phyloP scores from a whole-genome alignment of 2,797 vertebrate genomes.

The Helicolenus hilgendorfi region DNA sequence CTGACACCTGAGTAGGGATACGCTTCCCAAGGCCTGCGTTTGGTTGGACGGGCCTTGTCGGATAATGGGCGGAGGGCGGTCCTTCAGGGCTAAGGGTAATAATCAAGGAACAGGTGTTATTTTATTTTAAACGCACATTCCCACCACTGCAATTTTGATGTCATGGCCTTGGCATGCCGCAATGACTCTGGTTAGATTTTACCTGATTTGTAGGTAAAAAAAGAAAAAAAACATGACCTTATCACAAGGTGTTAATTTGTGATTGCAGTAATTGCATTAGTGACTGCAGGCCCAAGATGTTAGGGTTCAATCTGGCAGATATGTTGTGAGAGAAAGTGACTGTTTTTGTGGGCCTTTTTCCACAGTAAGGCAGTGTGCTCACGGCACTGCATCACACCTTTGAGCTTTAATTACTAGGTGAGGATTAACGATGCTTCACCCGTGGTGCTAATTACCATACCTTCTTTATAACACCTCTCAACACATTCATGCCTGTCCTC shows the following conservation, averaged over 20 bases:
- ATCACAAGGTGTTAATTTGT: conserved; percentile 80
- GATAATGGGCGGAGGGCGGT: conserved; percentile 97
- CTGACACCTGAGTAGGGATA: conserved; percentile 94
- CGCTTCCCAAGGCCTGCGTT: conserved; percentile 93
- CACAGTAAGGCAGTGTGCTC: conserved; percentile 69
- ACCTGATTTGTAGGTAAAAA: conserved; percentile 26
- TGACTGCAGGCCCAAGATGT: conserved; percentile 60
- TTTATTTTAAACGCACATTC: conserved; percentile 2
- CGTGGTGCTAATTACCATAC: conserved; percentile 87
- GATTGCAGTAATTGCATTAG: conserved; percentile 73
- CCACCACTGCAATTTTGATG: conserved; percentile 39
- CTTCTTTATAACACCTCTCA: conserved; percentile 84
- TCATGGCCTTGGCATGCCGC: conserved; percentile 15
- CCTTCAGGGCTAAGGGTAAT: conserved; percentile 92
- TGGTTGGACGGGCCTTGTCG: conserved; percentile 96
- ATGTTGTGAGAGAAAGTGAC: conserved; percentile 80
- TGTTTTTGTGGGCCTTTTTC: conserved; percentile 70
- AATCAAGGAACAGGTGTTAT: conserved; percentile 31
- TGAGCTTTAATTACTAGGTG: conserved; percentile 88
- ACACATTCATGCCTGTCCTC: conserved; percentile 76
- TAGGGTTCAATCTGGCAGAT: conserved; percentile 69
- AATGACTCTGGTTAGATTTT: conserved; percentile 22
- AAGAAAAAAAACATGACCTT: conserved; percentile 65
- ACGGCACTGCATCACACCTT: conserved; percentile 84
- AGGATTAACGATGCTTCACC: conserved; percentile 88